Evolutionary conservation across 2,888 invertebrate species (phyloP), one percentile per base, ranked within the genome.

Genomic region (Philhelius pedissequus): DNA sequence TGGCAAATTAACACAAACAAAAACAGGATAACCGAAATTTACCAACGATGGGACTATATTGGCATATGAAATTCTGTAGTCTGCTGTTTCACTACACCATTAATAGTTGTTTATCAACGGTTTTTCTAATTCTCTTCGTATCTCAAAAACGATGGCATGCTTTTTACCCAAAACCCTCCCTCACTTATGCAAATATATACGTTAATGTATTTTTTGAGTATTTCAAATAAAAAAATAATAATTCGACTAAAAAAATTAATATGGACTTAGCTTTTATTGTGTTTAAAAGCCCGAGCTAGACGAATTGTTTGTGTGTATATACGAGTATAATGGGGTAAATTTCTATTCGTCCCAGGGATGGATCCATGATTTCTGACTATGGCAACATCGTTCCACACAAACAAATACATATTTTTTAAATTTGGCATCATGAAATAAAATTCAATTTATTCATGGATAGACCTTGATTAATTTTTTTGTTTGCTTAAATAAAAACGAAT

Each of bases 1-100:
- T 27, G 66, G 22, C 64, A 75, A 58, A 75, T 75, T 56, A 75
- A 75, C 48, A 45, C 48, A 74, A 32, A 22, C 58, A 58, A 58
- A n/a, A 64, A 32, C 32, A 15, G 18, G 1, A 54, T 25, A 25
- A 15, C n/a, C 18, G 25, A 58, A 38, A n/a, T 40, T 56, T 13
- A 5, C 58, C 38, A 58, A 58, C 58, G 38, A 22, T 58, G 22
- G 9, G 1, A 11, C 18, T 13, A 15, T 52, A 27, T 15, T 27
- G 52, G 27, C 8, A 20, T 3, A 20, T 18, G 3, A 27, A 22
- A 20, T 43, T 20, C 18, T 27, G n/a, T 22, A 15, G 38, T 32
- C 22, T 25, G 18, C 25, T 32, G 8, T 52, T 32, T 32, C 25
- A 32, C 9, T 27, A 50, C 27, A 30, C 43, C 35, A 43, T 62